Percentiles rank a stretch among this genome's conserved stretches.
Evolutionary conservation across 2,113 vertebrate genomes (phyloP).

Genomic region (Dunckerocampus dactyliophorus): DNA sequence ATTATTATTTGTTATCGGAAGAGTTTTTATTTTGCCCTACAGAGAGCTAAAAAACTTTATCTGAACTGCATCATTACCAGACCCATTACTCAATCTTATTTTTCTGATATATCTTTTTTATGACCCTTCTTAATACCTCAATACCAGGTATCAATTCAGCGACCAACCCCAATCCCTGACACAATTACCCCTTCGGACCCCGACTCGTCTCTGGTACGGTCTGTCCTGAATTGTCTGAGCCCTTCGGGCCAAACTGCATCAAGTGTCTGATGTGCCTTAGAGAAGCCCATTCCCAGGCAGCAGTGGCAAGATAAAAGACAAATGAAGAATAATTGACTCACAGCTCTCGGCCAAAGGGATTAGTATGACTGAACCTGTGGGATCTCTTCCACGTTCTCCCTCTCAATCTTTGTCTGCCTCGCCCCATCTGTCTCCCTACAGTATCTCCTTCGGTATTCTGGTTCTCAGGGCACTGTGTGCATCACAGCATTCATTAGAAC

Average conservation of each 20-base stretch:
- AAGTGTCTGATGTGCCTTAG: conserved; percentile 47
- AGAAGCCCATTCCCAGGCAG: conserved; percentile 52
- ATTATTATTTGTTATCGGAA: background rate
- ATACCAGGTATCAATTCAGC: conserved; percentile 8
- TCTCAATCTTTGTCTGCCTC: conserved; percentile 46
- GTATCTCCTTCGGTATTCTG: conserved; percentile 9
- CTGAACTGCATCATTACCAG: conserved; percentile 18
- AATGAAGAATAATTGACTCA: conserved; percentile 73
- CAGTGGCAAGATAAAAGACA: conserved; percentile 64
- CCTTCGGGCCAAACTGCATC: conserved; percentile 60
- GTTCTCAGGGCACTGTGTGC: conserved; percentile 9
- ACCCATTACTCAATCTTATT: conserved; percentile 8
- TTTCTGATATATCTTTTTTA: conserved; percentile 4
- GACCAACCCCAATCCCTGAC: conserved; percentile 51
- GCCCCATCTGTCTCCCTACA: conserved; percentile 35
- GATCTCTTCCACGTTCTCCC: conserved; percentile 50
- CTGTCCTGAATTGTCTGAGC: conserved; percentile 39
- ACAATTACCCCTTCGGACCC: conserved; percentile 49
- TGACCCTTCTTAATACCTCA: conserved; percentile 16
- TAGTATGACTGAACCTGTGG: conserved; percentile 61
- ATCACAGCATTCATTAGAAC: conserved; percentile 41
- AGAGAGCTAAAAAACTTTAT: conserved; percentile 12
- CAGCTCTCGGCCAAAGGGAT: conserved; percentile 65
- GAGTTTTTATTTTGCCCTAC: background rate
- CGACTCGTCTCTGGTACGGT: conserved; percentile 15